phyloP scores from a whole-genome alignment of 2,888 invertebrate genomes.

The Nowickia ferox region DNA sequence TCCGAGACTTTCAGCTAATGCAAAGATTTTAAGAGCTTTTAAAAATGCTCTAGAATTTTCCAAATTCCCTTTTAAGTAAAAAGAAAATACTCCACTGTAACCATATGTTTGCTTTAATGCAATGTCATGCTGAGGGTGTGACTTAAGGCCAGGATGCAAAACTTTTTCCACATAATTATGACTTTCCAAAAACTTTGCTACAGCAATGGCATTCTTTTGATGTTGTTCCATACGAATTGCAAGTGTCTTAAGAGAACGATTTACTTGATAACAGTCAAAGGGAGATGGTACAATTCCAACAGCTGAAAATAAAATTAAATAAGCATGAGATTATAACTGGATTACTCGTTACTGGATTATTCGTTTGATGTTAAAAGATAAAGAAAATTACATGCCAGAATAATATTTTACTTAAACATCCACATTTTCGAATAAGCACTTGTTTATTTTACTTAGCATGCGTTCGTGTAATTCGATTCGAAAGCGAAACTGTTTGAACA shows the following conservation, averaged over 20 bases:
- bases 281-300: conserved; percentile 96
- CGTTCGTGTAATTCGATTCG: too few relatives aligned
- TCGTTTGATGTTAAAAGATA: too few relatives aligned
- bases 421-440: too few relatives aligned
- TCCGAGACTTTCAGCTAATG: conserved; percentile 96
- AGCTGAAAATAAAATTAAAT: conserved; percentile 73
- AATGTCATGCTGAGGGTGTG: conserved; percentile 93
- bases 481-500: too few relatives aligned
- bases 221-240: conserved; percentile 96
- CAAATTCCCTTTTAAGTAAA: conserved; percentile 91
- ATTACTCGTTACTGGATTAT: background rate
- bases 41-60: conserved; percentile 90
- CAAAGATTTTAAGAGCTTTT: conserved; percentile 90
- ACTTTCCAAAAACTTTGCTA: conserved; percentile 91
- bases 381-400: too few relatives aligned
- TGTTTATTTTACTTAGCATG: too few relatives aligned
- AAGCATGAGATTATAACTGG: background rate
- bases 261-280: conserved; percentile 97
- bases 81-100: conserved; percentile 96
- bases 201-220: conserved; percentile 88
- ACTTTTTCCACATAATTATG: conserved; percentile 93
- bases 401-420: too few relatives aligned
- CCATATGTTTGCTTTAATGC: conserved; percentile 92
- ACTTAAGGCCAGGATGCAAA: conserved; percentile 92
- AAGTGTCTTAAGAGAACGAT: conserved; percentile 96